These are phyloP conservation scores for Hapalemur alaotrensis DNA, from an alignment of 2,797 vertebrate genomes.

Conservation along the genomic window DNA sequence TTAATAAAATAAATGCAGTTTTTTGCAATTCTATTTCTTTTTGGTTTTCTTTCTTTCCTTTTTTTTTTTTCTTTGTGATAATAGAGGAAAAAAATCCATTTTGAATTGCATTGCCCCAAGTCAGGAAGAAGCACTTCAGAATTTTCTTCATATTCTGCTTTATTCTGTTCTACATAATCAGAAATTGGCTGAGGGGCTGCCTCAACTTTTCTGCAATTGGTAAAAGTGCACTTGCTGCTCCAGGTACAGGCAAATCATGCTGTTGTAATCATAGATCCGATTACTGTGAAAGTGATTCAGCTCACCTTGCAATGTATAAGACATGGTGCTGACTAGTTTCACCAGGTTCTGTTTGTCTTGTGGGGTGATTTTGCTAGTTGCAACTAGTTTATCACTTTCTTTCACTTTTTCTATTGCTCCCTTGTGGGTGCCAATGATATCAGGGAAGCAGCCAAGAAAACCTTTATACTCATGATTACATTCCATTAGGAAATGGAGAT, in stretches of 20 bases:
- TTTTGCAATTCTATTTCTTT: constrained; percentile 56
- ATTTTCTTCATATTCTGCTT: constrained; percentile 38
- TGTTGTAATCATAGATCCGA: constrained; percentile 97
- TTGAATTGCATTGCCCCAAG: constrained; percentile 70
- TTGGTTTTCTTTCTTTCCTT: constrained; percentile 53
- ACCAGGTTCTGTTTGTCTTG: constrained; percentile 95
- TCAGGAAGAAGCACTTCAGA: constrained; percentile 82
- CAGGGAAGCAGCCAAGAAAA: constrained; percentile 97
- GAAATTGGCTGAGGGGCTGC: constrained; percentile 95
- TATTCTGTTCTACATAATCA: constrained; percentile 81
- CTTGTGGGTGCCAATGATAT: constrained; percentile 98
- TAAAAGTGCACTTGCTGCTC: constrained; percentile 98
- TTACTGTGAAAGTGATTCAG: constrained; percentile 98
- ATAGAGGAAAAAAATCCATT: constrained; percentile 17
- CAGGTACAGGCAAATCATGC: constrained; percentile 94
- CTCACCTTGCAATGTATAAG: constrained; percentile 96
- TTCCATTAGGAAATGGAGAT: constrained; percentile 98
- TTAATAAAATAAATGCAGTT: constrained; percentile 51
- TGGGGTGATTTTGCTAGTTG: constrained; percentile 92
- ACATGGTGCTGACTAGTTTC: constrained; percentile 95
- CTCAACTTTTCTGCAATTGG: constrained; percentile 96
- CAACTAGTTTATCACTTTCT: constrained; percentile 96
- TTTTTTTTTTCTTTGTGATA: constrained; percentile 54
- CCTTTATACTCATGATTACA: constrained; percentile 99
- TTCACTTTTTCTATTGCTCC: constrained; percentile 98